A percentile compares a stretch with the other conserved stretches of the same genome.
Conservation (phyloP, 2,888 invertebrate genomes). For the Calameuta pallipes region DNA sequence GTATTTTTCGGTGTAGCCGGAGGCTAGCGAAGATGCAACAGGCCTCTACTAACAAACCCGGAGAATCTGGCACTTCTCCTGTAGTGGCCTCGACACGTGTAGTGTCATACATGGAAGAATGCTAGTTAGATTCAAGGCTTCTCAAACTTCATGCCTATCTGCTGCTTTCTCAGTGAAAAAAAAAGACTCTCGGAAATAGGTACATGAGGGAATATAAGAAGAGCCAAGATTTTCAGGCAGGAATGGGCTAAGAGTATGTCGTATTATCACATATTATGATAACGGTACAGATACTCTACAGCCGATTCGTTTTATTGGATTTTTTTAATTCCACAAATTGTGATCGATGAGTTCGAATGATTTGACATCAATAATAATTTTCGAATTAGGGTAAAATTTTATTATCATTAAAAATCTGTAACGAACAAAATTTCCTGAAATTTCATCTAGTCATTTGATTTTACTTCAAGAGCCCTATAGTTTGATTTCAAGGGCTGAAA, state of each 20-base stretch:
- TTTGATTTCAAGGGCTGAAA: not conserved
- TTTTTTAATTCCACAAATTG: not conserved
- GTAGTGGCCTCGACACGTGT: conserved; percentile 63
- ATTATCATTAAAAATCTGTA: not conserved
- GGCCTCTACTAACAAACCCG: conserved; percentile 61
- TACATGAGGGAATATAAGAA: not conserved
- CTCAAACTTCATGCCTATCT: conserved; percentile 10
- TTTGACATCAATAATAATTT: not conserved
- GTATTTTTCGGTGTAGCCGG: conserved; percentile 50
- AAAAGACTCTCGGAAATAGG: not conserved
- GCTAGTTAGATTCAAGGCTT: conserved; percentile 51
- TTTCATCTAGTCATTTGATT: not conserved
- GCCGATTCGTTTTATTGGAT: not conserved
- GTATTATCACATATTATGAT: too few species aligned
- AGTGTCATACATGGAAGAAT: conserved; percentile 63
- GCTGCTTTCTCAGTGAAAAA: not conserved
- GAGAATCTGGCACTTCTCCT: conserved; percentile 59
- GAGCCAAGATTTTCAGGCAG: not conserved
- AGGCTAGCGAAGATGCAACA: conserved; percentile 62
- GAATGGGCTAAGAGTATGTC: too few species aligned
- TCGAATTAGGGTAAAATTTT: too few species aligned
- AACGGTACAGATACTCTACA: not conserved
- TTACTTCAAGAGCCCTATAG: not conserved
- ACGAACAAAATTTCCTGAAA: not conserved
- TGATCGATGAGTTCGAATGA: not conserved